Percentiles rank a stretch among this genome's conserved stretches.
Conservation (phyloP, 2,113 vertebrate species). For the Sula dactylatra region DNA sequence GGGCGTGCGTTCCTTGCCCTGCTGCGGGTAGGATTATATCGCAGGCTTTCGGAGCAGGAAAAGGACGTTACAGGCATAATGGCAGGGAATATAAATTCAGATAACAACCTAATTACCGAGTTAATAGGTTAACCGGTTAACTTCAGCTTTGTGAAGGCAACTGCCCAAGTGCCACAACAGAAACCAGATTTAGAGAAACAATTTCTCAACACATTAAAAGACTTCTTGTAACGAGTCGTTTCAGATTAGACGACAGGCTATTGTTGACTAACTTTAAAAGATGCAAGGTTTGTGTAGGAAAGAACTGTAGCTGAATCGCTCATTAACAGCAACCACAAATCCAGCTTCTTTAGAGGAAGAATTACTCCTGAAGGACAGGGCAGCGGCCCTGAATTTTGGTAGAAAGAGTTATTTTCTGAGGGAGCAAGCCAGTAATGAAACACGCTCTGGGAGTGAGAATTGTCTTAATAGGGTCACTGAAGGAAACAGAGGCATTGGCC, state of each 20-base stretch:
- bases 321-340: neutral
- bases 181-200: neutral
- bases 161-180: neutral
- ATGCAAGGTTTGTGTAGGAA: neutral
- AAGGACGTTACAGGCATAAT: conserved; percentile 45
- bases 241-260: neutral
- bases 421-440: neutral
- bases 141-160: neutral
- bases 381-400: neutral
- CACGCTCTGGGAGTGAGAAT: neutral
- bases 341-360: neutral
- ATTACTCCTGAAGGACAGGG: neutral
- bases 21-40: neutral
- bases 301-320: neutral
- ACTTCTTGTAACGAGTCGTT: neutral
- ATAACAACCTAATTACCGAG: conserved; percentile 16
- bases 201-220: neutral
- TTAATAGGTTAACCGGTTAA: neutral
- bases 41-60: conserved; percentile 23
- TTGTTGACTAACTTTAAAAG: neutral
- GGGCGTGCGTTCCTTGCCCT: neutral
- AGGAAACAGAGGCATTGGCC: neutral
- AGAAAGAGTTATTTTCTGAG: neutral
- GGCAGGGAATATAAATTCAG: conserved; percentile 28
- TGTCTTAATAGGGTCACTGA: neutral